Evolutionary conservation across 2,113 vertebrate genomes (phyloP), one percentile per base, ranked within the genome.

Genomic region (Coturnix japonica): DNA sequence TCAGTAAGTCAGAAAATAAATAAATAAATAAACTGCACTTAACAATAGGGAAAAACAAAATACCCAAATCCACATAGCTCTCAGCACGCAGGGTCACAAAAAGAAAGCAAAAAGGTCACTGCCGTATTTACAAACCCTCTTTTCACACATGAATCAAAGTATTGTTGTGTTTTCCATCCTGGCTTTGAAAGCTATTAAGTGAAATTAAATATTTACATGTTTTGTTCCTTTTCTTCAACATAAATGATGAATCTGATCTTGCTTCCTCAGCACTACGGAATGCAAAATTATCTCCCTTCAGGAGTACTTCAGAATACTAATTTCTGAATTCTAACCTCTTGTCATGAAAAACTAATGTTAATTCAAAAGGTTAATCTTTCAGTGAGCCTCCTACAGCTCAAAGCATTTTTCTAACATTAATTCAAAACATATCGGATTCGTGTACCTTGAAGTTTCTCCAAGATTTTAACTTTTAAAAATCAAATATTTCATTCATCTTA

Each of bases 161-260:
- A 63, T 71, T 77, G 64, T 16, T 43, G 19, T 72, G 44, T 83
- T 78, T 96, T 89, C 75, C 47, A 93, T 82, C 75, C 74, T 54
- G 26, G 56, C 37, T 74, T 91, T 76, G 43, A 93, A 95, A 93
- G 64, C 72, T 87, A 93, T 94, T 91, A 95, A 70, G 9, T 35
- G 37, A 89, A 91, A 96, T 95, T 87, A 92, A 96, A 77, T 93
- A 91, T 91, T 95, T 94, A 94, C 51, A 8, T 26, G 57, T 82
- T 93, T 90, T 86, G 43, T 60, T 92, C 56, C 74, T 76, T 81
- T 89, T 76, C 61, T 33, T 72, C 33, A 82, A 67, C 46, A 74
- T 9, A 81, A 46, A 82, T 71, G 79, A 91, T 35, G 43, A n/a
- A 60, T 74, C 43, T 79, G 67, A 25, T 53, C 77, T 85, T 76